Evolutionary conservation across 2,113 vertebrate species (phyloP).

Genomic region (Gobiocypris rarus): DNA sequence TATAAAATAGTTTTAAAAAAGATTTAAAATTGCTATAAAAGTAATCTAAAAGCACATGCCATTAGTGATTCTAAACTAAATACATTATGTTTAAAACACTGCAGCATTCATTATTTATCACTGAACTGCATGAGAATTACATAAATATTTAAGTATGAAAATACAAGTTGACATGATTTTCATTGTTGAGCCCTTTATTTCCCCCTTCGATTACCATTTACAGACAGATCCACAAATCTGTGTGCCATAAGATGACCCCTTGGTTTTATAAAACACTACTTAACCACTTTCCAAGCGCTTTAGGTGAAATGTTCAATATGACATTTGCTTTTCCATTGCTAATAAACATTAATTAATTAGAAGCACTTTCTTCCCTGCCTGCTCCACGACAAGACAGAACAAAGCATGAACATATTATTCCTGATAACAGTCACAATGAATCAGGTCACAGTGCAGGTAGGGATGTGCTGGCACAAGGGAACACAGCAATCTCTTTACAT

Average conservation of each 20-base stretch:
- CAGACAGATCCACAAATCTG: slow-evolving; percentile 24
- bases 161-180: slow-evolving; percentile 44
- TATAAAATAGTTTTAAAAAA: background rate
- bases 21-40: background rate
- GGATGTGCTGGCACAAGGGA: slow-evolving; percentile 22
- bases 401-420: slow-evolving; percentile 61
- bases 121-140: slow-evolving; percentile 29
- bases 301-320: slow-evolving; percentile 60
- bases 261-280: slow-evolving; percentile 61
- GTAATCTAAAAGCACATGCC: background rate
- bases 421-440: slow-evolving; percentile 61
- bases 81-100: slow-evolving; percentile 42
- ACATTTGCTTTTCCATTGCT: slow-evolving; percentile 65
- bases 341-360: slow-evolving; percentile 73
- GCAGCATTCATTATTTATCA: slow-evolving; percentile 28
- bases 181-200: slow-evolving; percentile 41
- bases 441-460: slow-evolving; percentile 55
- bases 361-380: slow-evolving; percentile 52
- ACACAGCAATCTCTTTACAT: background rate
- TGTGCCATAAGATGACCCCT: slow-evolving; percentile 49
- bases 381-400: slow-evolving; percentile 61
- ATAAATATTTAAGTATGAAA: slow-evolving; percentile 45
- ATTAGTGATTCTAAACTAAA: slow-evolving; percentile 22
- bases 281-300: slow-evolving; percentile 53
- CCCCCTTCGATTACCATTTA: slow-evolving; percentile 36